Percentiles rank a stretch among this genome's conserved stretches.
Conservation (phyloP, 2,113 vertebrate species). For the Passer montanus region DNA sequence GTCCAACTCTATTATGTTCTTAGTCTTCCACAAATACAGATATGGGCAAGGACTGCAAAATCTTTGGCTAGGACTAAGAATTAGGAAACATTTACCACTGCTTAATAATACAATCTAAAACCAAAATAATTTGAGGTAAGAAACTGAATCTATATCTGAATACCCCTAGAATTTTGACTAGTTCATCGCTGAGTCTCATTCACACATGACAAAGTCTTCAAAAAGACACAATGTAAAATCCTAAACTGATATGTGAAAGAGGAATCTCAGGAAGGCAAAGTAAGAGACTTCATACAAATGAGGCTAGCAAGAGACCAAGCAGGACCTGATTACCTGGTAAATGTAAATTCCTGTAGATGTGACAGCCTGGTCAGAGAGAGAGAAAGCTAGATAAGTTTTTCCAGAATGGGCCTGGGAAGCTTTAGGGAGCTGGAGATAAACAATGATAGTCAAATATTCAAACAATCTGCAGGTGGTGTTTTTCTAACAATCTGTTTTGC, state of each 20-base stretch:
- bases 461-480: neutral
- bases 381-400: neutral
- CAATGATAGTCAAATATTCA: neutral
- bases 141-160: neutral
- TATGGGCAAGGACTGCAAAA: neutral
- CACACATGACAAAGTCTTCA: neutral
- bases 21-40: neutral
- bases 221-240: neutral
- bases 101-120: neutral
- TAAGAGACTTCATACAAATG: neutral
- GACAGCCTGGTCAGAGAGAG: neutral
- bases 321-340: neutral
- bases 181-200: neutral
- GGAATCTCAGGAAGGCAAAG: neutral
- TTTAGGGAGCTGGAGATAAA: neutral
- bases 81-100: neutral
- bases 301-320: neutral
- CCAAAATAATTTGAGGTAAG: conserved; percentile 8
- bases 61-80: neutral
- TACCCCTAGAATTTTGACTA: neutral
- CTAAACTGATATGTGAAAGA: neutral
- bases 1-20: neutral
- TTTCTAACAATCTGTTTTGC: neutral
- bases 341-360: neutral
- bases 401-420: neutral